Evolutionary conservation across 1,140 invertebrate species (phyloP).

Genomic region (Eupristina koningsbergeri): DNA sequence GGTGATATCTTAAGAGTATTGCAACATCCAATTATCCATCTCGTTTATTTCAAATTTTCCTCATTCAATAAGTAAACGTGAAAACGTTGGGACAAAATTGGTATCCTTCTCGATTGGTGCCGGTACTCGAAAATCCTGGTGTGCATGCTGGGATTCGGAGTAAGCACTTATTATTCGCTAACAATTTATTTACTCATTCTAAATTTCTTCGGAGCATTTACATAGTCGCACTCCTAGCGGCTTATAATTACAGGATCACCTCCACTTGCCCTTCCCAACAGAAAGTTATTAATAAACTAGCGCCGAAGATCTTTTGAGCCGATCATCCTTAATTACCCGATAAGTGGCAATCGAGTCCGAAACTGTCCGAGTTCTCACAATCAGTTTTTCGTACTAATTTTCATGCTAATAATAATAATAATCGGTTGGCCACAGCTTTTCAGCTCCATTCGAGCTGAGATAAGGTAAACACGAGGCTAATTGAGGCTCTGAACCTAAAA

Average conservation of each 20-base stretch:
- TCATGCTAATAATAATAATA: slow-evolving; percentile 2
- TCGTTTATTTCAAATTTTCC: neutral
- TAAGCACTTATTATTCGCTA: neutral
- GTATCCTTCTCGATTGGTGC: neutral
- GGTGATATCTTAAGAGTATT: neutral
- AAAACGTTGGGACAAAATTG: neutral
- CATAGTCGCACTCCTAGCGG: neutral
- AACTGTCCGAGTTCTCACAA: slow-evolving; percentile 5
- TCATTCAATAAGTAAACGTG: neutral
- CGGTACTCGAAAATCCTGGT: neutral
- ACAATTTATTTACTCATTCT: slow-evolving; percentile 24
- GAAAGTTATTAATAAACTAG: slow-evolving; percentile 33
- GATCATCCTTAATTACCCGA: slow-evolving; percentile 19
- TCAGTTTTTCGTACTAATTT: neutral
- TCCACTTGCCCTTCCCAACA: neutral
- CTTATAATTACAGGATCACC: neutral
- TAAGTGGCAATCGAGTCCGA: neutral
- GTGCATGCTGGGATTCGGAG: too few species aligned
- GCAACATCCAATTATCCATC: neutral
- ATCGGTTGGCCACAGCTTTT: neutral
- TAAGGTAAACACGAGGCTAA: neutral
- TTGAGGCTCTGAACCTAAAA: slow-evolving; percentile 5
- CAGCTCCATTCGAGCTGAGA: neutral
- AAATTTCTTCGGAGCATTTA: neutral
- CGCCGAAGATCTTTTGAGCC: neutral